phyloP scores from a whole-genome alignment of 2,797 vertebrate genomes.

The Pangasius sanitwongsei region DNA sequence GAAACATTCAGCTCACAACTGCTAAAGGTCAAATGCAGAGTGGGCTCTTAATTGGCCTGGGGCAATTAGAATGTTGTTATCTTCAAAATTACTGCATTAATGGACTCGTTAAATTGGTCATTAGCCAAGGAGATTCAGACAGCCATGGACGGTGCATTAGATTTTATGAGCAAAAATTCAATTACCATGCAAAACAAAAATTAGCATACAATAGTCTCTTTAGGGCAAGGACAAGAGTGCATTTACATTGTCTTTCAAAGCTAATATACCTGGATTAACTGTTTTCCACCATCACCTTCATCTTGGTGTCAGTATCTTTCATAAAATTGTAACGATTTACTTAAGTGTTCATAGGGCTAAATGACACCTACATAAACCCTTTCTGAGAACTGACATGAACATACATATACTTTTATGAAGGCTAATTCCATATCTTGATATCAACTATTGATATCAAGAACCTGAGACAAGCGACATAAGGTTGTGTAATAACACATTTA shows the following conservation, averaged over 20 bases:
- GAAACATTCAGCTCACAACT: constrained; percentile 69
- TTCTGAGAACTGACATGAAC: not conserved
- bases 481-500: not conserved
- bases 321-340: not conserved
- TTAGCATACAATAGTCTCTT: constrained; percentile 62
- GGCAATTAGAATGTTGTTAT: constrained; percentile 81
- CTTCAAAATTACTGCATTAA: constrained; percentile 78
- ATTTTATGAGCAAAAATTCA: constrained; percentile 64
- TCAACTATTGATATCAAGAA: not conserved
- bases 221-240: constrained; percentile 39
- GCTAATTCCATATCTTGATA: not conserved
- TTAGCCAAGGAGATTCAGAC: constrained; percentile 77
- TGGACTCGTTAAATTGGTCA: constrained; percentile 79
- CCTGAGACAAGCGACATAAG: not conserved
- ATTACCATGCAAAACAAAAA: constrained; percentile 54
- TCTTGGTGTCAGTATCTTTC: not conserved
- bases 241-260: constrained; percentile 14
- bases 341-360: not conserved
- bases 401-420: not conserved
- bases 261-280: not conserved
- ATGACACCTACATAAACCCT: not conserved
- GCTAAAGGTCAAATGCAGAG: constrained; percentile 78
- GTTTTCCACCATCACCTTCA: constrained; percentile 2
- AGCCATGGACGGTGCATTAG: constrained; percentile 76
- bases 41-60: constrained; percentile 79